phyloP scores from a whole-genome alignment of 1,140 invertebrate genomes.

The Caenorhabditis latens region DNA sequence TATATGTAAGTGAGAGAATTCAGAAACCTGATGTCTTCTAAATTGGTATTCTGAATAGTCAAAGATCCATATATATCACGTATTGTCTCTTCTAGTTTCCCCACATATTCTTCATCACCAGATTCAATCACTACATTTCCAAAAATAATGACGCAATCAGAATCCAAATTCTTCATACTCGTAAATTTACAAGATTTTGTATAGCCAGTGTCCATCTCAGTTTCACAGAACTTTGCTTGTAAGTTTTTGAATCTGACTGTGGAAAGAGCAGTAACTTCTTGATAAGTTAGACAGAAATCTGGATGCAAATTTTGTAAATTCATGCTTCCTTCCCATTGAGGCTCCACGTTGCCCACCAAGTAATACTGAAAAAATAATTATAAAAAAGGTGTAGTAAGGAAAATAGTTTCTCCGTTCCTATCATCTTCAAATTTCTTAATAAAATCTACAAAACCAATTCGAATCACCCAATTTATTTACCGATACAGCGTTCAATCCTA shows the following conservation, averaged over 20 bases:
- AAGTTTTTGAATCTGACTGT: neutral
- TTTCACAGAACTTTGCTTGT: neutral
- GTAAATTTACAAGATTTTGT: neutral
- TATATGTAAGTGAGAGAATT: neutral
- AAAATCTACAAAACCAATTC: too few relatives aligned
- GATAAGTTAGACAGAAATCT: slow-evolving; percentile 13
- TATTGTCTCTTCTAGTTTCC: neutral
- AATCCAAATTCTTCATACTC: neutral
- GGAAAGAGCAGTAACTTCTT: neutral
- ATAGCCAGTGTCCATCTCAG: neutral
- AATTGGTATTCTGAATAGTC: neutral
- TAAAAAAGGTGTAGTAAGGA: neutral
- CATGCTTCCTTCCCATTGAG: neutral
- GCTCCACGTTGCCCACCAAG: neutral
- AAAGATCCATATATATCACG: neutral
- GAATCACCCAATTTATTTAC: neutral
- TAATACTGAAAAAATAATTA: neutral
- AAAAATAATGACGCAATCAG: neutral
- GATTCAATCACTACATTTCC: neutral
- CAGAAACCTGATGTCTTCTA: neutral
- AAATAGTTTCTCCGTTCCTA: neutral
- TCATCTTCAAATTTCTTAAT: too few relatives aligned
- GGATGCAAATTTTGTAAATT: slow-evolving; percentile 6
- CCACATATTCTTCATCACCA: neutral
- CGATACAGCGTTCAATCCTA: neutral